Conservation (phyloP, 2,888 invertebrate species). For the Danaus chrysippus region DNA sequence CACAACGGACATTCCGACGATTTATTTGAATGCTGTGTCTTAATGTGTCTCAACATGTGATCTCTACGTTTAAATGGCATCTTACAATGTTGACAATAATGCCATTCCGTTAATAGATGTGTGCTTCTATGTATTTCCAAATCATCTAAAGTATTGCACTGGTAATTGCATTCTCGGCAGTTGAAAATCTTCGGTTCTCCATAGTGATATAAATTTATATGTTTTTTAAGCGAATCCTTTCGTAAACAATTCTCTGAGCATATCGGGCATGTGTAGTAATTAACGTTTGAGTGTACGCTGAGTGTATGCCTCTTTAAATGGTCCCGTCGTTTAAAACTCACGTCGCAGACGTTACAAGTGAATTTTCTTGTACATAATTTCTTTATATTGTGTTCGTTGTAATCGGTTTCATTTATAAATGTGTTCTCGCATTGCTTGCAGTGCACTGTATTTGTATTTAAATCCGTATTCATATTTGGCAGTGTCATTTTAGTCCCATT, state of each 20-base stretch:
- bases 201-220: conserved; percentile 46
- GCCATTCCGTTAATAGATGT: conserved; percentile 40
- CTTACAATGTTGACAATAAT: conserved; percentile 47
- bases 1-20: conserved; percentile 48
- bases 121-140: conserved; percentile 44
- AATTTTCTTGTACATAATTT: conserved; percentile 42
- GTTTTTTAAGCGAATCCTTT: conserved; percentile 43
- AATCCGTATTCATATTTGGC: conserved; percentile 5
- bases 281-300: conserved; percentile 42
- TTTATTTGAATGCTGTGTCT: conserved; percentile 49
- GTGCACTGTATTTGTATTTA: conserved; percentile 11
- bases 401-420: conserved; percentile 40
- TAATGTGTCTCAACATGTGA: conserved; percentile 55
- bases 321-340: conserved; percentile 47
- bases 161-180: conserved; percentile 45
- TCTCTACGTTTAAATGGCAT: conserved; percentile 51
- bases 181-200: conserved; percentile 35
- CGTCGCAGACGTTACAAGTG: conserved; percentile 42
- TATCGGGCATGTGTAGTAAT: conserved; percentile 44
- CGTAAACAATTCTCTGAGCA: conserved; percentile 45
- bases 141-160: conserved; percentile 35
- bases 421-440: conserved; percentile 45
- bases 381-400: conserved; percentile 45
- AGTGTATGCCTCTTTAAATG: conserved; percentile 52
- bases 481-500: background rate